phyloP scores from a whole-genome alignment of 2,888 invertebrate genomes.

The Argyresthia albistria region DNA sequence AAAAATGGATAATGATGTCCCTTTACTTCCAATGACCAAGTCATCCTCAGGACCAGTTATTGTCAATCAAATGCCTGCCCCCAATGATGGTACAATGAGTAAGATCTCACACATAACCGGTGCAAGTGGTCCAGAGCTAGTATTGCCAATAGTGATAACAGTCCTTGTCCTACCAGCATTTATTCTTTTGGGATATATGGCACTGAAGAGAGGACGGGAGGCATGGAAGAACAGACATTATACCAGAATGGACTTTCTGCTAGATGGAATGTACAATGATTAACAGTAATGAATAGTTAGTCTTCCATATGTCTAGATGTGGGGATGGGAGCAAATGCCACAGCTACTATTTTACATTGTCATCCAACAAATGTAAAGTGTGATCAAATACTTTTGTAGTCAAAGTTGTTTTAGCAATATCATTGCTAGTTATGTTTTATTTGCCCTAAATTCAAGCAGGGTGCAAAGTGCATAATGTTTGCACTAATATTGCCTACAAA shows the following conservation, averaged over 20 bases:
- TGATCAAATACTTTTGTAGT: too few species aligned
- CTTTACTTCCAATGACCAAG: slow-evolving; percentile 11
- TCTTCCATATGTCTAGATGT: too few species aligned
- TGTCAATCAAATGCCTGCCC: slow-evolving; percentile 25
- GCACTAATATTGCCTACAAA: too few species aligned
- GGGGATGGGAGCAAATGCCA: too few species aligned
- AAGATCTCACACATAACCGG: slow-evolving; percentile 19
- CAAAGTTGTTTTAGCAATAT: too few species aligned
- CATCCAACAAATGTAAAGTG: too few species aligned
- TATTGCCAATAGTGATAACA: slow-evolving; percentile 82
- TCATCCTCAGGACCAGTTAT: slow-evolving; percentile 23
- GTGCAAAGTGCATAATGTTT: too few species aligned
- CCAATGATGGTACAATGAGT: slow-evolving; percentile 15
- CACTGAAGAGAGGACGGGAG: slow-evolving; percentile 80
- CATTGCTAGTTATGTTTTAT: too few species aligned
- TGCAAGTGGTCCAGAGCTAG: slow-evolving; percentile 72
- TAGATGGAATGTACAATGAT: slow-evolving; percentile 92
- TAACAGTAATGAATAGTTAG: slow-evolving; percentile 23
- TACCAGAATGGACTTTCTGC: slow-evolving; percentile 88
- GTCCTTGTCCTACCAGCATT: slow-evolving; percentile 83
- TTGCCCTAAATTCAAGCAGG: too few species aligned
- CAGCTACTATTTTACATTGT: too few species aligned
- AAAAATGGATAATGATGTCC: not conserved
- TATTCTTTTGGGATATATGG: slow-evolving; percentile 76
- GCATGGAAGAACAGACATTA: slow-evolving; percentile 91